Evolutionary conservation across 2,113 vertebrate genomes (phyloP).

Genomic region (Scartelaos histophorus): DNA sequence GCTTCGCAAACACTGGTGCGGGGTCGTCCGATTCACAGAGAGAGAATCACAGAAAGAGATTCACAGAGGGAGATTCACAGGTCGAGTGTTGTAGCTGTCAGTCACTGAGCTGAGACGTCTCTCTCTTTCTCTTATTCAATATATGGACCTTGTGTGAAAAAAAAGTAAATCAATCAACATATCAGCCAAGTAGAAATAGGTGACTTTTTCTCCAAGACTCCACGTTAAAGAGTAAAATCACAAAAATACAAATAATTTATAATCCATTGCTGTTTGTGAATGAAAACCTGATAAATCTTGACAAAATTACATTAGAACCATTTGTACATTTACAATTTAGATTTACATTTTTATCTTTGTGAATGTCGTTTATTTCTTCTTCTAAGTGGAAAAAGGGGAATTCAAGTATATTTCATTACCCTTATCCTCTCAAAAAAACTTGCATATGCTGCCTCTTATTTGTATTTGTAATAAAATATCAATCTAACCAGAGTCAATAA

Average conservation of each 20-base stretch:
- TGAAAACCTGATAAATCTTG: too few species aligned
- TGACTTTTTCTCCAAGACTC: too few species aligned
- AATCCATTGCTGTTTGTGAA: neutral
- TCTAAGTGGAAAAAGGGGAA: neutral
- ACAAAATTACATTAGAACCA: too few species aligned
- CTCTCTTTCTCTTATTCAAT: conserved; percentile 37
- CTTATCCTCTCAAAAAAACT: too few species aligned
- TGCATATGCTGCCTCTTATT: neutral
- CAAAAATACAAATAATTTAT: neutral
- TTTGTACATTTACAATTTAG: too few species aligned
- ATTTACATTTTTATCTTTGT: too few species aligned
- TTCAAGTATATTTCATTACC: neutral
- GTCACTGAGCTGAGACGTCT: conserved; percentile 66
- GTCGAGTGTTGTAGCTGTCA: conserved; percentile 30
- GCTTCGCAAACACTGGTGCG: conserved; percentile 71
- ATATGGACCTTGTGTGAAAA: neutral
- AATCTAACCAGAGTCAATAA: neutral
- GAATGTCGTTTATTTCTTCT: too few species aligned
- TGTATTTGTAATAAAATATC: neutral
- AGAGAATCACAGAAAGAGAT: conserved; percentile 63
- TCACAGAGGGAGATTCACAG: conserved; percentile 76
- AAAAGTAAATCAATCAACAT: neutral
- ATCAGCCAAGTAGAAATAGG: neutral
- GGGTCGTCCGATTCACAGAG: conserved; percentile 71
- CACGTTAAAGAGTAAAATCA: too few species aligned